These are phyloP conservation scores for Cabera pusaria DNA, from an alignment of 2,888 invertebrate species.

Conservation along the genomic window DNA sequence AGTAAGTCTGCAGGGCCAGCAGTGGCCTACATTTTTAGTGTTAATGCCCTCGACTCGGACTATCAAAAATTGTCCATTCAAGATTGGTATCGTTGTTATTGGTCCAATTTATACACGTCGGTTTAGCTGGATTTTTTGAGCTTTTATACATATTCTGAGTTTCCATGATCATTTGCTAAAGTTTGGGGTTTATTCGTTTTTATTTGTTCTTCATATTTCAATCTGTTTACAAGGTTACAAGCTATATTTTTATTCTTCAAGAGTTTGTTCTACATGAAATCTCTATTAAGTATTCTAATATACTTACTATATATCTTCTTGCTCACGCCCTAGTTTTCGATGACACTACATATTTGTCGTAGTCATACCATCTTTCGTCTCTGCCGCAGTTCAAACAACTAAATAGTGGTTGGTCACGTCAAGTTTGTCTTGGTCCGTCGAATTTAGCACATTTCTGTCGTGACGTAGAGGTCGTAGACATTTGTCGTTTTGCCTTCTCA, in stretches of 20 bases:
- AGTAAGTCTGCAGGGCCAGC: conserved; percentile 42
- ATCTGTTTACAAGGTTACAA: too few relatives aligned
- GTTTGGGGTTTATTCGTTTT: too few relatives aligned
- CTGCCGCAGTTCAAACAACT: conserved; percentile 58
- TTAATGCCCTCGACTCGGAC: conserved; percentile 59
- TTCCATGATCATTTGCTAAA: too few relatives aligned
- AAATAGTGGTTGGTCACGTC: conserved; percentile 67
- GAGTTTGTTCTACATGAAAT: too few relatives aligned
- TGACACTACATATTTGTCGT: conserved; percentile 45
- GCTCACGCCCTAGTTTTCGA: conserved; percentile 43
- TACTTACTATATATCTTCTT: too few relatives aligned
- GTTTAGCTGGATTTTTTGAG: too few relatives aligned
- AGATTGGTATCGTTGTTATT: conserved; percentile 46
- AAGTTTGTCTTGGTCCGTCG: conserved; percentile 61
- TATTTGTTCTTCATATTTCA: too few relatives aligned
- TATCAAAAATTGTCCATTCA: conserved; percentile 53
- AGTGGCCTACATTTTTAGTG: conserved; percentile 59
- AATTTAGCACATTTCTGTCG: conserved; percentile 75
- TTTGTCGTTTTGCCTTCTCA: conserved; percentile 67
- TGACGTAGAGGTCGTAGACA: conserved; percentile 67
- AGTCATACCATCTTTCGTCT: conserved; percentile 19
- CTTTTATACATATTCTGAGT: too few relatives aligned
- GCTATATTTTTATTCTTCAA: too few relatives aligned
- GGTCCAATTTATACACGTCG: too few relatives aligned
- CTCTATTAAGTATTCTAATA: too few relatives aligned